Evolutionary conservation across 2,113 vertebrate species (phyloP), one percentile per base, ranked within the genome.

Genomic region (Chamaetylas fuelleborni): DNA sequence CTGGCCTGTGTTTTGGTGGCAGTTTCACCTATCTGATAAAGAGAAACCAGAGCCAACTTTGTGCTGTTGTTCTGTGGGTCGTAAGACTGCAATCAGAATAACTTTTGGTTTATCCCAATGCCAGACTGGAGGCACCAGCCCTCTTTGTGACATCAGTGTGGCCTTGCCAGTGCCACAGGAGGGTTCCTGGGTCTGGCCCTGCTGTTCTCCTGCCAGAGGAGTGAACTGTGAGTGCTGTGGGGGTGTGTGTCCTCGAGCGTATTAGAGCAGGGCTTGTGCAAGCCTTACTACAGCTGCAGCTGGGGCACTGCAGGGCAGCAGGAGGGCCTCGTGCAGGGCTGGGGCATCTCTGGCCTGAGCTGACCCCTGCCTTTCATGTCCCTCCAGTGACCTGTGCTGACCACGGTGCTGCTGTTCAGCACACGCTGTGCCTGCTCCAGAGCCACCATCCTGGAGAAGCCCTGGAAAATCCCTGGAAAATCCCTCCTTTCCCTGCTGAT

Each of bases 211-310:
- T 48, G 81, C 69, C 1, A 1, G 23, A 61, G 86, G 34, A 87
- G 29, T 9, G 9, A 42, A 15, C 81, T 8, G 58, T 0, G 6
- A 29, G 58, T 1, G 18, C 47, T 1, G 18, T 1, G 6, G 29
- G 43, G 9, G 43, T 36, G 81, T 50, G 66, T 22, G 31, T 4
- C 28, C 38, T 2, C 0, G 9, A 23, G 54, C 0, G 3, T 51
- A 24, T 50, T 7, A 14, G 50, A 82, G 82, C 62, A 1, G 1
- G 53, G 53, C 3, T 93, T 95, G 82, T 3, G 14, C 50, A 92
- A 91, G 28, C 9, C 2, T 57, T 72, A 42, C 53, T 58, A 18
- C 0, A 78, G 62, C 62, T 72, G 60, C 74, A 61, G 64, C 69
- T 29, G 51, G 0, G 15, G 57, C 9, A 8, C 60, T 24, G 86